These are phyloP conservation scores for Drosophila birchii DNA, from an alignment of 2,888 invertebrate genomes.

Conservation along the genomic window DNA sequence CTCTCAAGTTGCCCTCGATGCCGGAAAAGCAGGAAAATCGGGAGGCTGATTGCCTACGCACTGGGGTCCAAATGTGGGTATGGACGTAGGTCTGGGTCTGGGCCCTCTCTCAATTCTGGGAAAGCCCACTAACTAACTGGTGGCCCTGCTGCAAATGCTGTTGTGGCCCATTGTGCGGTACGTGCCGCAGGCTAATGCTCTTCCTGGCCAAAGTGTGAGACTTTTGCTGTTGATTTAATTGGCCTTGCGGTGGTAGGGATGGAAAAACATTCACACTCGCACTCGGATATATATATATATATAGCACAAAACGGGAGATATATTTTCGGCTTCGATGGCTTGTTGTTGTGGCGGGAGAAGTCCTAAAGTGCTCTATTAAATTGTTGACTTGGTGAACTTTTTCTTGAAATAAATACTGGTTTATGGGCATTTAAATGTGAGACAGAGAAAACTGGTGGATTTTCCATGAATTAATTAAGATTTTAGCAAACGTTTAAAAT, in stretches of 20 bases:
- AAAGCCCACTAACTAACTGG: conserved; percentile 29
- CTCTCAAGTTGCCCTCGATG: conserved; percentile 36
- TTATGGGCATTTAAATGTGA: conserved; percentile 35
- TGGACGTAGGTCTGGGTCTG: background rate
- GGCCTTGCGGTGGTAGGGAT: conserved; percentile 37
- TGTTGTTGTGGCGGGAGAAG: conserved; percentile 19
- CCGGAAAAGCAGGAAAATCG: conserved; percentile 33
- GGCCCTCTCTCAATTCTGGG: conserved; percentile 9
- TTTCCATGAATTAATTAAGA: conserved; percentile 17
- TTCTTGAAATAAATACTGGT: conserved; percentile 13
- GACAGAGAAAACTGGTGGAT: background rate
- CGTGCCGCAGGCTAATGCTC: conserved; percentile 62
- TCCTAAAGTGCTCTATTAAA: conserved; percentile 13
- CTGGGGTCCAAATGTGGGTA: conserved; percentile 10
- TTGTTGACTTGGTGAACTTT: conserved; percentile 22
- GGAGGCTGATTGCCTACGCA: conserved; percentile 64
- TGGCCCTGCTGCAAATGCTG: conserved; percentile 44
- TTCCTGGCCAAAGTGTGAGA: conserved; percentile 35
- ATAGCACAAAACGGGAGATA: background rate
- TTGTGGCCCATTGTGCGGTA: conserved; percentile 52
- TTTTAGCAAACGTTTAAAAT: background rate
- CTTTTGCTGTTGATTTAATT: conserved; percentile 52
- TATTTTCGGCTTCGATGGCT: conserved; percentile 33
- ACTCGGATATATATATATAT: background rate
- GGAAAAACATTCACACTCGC: background rate